Evolutionary conservation across 2,113 vertebrate species (phyloP).

Genomic region (Microcebus jonahi): DNA sequence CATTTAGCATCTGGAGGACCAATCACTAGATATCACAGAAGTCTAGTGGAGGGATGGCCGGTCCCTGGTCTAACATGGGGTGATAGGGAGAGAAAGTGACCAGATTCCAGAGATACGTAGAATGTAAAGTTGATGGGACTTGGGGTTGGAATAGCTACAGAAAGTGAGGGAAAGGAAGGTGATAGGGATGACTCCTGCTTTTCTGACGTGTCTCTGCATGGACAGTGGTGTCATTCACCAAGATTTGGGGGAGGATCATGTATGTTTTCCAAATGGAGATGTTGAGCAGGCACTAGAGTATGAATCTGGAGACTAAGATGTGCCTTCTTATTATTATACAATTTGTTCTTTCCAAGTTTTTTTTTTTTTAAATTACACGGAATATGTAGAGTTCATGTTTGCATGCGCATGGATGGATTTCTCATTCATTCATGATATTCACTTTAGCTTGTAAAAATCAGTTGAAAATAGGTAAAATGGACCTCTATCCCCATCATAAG

Average conservation of each 20-base stretch:
- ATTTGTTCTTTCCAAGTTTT: not conserved
- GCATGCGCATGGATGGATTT: not conserved
- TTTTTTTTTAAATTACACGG: slow-evolving; percentile 14
- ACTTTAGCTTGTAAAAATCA: not conserved
- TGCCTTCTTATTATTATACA: not conserved
- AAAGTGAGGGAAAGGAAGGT: not conserved
- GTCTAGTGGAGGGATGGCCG: not conserved
- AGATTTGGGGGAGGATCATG: not conserved
- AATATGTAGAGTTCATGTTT: not conserved
- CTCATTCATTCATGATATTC: not conserved
- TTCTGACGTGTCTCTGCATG: not conserved
- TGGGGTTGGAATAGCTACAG: not conserved
- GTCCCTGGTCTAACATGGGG: not conserved
- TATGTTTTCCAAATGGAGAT: not conserved
- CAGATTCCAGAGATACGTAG: not conserved
- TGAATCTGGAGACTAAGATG: not conserved
- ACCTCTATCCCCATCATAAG: not conserved
- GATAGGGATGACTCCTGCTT: not conserved
- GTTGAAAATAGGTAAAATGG: not conserved
- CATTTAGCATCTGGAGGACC: not conserved
- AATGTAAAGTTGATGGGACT: not conserved
- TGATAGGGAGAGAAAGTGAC: not conserved
- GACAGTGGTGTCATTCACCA: not conserved
- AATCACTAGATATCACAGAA: not conserved
- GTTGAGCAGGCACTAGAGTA: not conserved